Conservation (phyloP, 35 echinoderm and acorn worm genomes). For the Heliocidaris tuberculata region DNA sequence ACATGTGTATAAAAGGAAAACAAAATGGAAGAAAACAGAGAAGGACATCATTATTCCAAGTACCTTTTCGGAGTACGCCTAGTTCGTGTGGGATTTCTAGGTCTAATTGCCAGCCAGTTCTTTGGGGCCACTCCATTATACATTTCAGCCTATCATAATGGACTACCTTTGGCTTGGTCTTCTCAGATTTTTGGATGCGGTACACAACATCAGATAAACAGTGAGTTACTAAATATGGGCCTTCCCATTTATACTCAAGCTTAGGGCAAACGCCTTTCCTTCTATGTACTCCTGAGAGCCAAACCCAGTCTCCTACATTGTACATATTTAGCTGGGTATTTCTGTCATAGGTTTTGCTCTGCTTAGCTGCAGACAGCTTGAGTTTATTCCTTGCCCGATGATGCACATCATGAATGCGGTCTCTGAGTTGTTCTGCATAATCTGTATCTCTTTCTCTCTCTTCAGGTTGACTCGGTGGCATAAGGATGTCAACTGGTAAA, state of each 20-base stretch:
- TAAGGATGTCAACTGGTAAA: too few species aligned
- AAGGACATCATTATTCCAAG: neutral
- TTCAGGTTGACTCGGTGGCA: too few species aligned
- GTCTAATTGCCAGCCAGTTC: neutral
- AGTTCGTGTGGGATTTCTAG: neutral
- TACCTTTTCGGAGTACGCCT: neutral
- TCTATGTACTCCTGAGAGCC: neutral
- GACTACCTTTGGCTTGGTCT: slow-evolving; percentile 43
- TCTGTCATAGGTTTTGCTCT: neutral
- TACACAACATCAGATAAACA: slow-evolving; percentile 39
- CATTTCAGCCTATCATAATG: slow-evolving; percentile 41
- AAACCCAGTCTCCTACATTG: neutral
- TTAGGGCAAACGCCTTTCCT: neutral
- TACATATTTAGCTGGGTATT: neutral
- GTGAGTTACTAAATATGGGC: neutral
- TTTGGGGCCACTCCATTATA: neutral
- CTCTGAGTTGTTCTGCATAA: too few species aligned
- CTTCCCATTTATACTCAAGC: neutral
- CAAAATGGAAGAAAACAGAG: too few species aligned
- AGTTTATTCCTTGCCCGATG: too few species aligned
- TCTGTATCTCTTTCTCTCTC: too few species aligned
- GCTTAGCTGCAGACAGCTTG: neutral
- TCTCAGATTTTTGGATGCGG: slow-evolving; percentile 40
- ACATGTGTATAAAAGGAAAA: too few species aligned
- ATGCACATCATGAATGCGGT: too few species aligned